These are phyloP conservation scores for Helicoverpa armigera DNA, from an alignment of 1,140 invertebrate genomes.

Conservation along the genomic window DNA sequence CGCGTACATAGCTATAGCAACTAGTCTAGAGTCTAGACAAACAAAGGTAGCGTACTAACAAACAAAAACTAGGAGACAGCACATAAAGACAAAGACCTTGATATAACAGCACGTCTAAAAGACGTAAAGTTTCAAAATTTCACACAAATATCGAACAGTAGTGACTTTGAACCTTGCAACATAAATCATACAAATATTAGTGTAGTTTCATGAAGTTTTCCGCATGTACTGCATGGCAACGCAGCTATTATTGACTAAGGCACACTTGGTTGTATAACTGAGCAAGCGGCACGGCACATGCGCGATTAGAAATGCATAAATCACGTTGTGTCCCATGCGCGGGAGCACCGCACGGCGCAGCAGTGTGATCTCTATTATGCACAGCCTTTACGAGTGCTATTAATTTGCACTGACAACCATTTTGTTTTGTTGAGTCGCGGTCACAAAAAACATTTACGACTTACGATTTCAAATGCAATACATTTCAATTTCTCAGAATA, in stretches of 20 bases:
- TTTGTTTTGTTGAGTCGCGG: conserved; percentile 32
- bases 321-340: conserved; percentile 61
- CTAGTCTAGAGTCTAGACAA: conserved; percentile 14
- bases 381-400: conserved; percentile 42
- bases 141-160: conserved; percentile 15
- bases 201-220: conserved; percentile 51
- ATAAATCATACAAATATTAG: conserved; percentile 33
- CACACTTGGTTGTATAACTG: conserved; percentile 53
- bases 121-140: conserved; percentile 40
- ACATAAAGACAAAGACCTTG: conserved; percentile 47
- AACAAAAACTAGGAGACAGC: conserved; percentile 38
- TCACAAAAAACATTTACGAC: conserved; percentile 27
- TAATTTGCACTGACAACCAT: conserved; percentile 41
- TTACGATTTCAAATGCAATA: conserved; percentile 7
- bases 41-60: conserved; percentile 39
- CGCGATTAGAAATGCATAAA: conserved; percentile 63
- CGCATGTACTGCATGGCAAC: conserved; percentile 44
- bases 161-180: conserved; percentile 49
- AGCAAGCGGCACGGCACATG: conserved; percentile 38
- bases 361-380: conserved; percentile 49
- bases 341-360: conserved; percentile 38
- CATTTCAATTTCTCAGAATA: background rate
- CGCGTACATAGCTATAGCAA: conserved; percentile 4
- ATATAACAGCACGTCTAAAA: conserved; percentile 15
- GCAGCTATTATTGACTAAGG: conserved; percentile 48